Evolutionary conservation across 2,888 invertebrate genomes (phyloP), one percentile per base, ranked within the genome.

Genomic region (Dichetophora obliterata): DNA sequence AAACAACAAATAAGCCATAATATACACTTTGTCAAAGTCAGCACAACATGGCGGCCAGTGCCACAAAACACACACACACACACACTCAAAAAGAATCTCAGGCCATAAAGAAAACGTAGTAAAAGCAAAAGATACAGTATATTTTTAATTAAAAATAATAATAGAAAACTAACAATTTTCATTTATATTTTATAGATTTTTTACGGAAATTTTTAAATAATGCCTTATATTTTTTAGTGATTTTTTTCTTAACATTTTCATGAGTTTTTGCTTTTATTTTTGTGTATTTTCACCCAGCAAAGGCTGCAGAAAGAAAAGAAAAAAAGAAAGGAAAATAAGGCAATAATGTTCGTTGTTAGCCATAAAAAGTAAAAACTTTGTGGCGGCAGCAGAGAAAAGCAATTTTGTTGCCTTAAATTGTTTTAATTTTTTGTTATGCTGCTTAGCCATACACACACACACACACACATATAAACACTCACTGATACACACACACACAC

Each of bases 321-420:
- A 24, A 16, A 59, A 37, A 59, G 8, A 59, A 81, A 79, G 24
- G 80, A 83, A 80, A 84, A 82, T 83, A 84, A 85, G 83, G 81
- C 77, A 79, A 66, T 77, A 80, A 69, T 76, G 78, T 82, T 82
- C 84, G 43, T 43, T 43, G 82, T 80, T 81, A 75, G 65, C 75
- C 79, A 79, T 79, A 80, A 80, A 80, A 80, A 75, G 78, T 37
- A 63, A 75, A 79, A 66, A 81, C 59, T 59, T 59, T 59, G 57
- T 54, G 54, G 61, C 16, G n/a, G 43, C 59, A 73, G 34, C 37
- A 43, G 19, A 59, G 27, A 11, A 65, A 22, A 73, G 70, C 9
- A 14, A 27, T 59, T 19, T 59, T 59, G 59, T 59, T 59, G 59
- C 59, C 27, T 59, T 22, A 59, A 59, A 59, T 59, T 59, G 59